These are phyloP conservation scores for Alligator mississippiensis DNA, from an alignment of 2,113 vertebrate species.

Conservation along the genomic window DNA sequence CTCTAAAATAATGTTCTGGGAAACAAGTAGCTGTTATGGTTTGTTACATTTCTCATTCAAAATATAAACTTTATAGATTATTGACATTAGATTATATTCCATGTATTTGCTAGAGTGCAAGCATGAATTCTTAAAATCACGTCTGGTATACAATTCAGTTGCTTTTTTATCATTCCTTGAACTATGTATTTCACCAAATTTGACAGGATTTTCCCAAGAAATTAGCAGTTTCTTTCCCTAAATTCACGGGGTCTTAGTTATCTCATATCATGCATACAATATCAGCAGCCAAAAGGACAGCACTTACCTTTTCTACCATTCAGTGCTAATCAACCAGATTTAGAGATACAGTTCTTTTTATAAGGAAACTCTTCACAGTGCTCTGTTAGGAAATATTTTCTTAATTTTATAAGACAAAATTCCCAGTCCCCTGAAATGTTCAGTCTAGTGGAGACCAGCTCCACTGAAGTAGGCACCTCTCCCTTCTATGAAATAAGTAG, in stretches of 20 bases:
- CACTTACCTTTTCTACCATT: constrained; percentile 42
- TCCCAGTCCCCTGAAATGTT: constrained; percentile 80
- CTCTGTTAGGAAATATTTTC: constrained; percentile 68
- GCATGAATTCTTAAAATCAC: not conserved
- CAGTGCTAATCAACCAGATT: not conserved
- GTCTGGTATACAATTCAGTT: not conserved
- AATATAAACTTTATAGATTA: not conserved
- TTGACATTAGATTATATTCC: not conserved
- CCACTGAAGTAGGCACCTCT: constrained; percentile 76
- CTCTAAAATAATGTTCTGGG: not conserved
- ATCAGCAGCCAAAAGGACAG: not conserved
- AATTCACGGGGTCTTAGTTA: not conserved
- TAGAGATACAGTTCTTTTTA: not conserved
- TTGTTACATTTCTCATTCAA: not conserved
- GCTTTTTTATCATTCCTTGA: not conserved
- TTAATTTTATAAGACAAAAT: constrained; percentile 67
- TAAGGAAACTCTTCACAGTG: constrained; percentile 54
- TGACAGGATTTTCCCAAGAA: not conserved
- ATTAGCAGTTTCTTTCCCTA: not conserved
- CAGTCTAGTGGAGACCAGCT: constrained; percentile 86
- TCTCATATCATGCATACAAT: not conserved
- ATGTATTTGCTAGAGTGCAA: not conserved
- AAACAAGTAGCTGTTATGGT: not conserved
- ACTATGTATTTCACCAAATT: not conserved
- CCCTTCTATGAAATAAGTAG: constrained; percentile 78